Evolutionary conservation across 1,140 invertebrate genomes (phyloP), one percentile per base, ranked within the genome.

Genomic region (Ridgeia piscesae): DNA sequence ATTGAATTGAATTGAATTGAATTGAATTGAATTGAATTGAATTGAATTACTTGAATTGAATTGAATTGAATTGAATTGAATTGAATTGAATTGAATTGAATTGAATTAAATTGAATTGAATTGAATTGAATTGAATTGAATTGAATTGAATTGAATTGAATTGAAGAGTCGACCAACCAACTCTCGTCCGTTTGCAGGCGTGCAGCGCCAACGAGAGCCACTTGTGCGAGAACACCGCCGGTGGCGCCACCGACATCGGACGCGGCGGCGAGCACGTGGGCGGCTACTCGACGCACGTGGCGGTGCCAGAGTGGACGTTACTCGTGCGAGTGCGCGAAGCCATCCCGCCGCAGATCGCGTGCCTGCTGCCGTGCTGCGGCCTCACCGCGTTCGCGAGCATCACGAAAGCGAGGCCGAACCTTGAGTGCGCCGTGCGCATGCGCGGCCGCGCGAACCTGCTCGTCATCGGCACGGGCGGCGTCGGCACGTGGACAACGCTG

Each of bases 261-360:
- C 91, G 88, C n/a, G 91, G 88, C n/a, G 91, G 91, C 21, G 17
- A 88, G 17, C 48, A 92, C 33, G 50, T 48, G 6, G 91, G 91
- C 11, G 91, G 91, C 88, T 92, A 33, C 58, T 33, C 33, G 34
- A 42, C 33, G 4, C 34, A 88, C 91, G 91, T 92, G 9, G 91
- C 91, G 11, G 77, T 92, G 33, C 91, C 91, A 2, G 91, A 92
- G 58, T 77, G 58, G 91, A 50, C 42, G 11, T 58, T 92, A 17
- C 48, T 77, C 14, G 88, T 92, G 11, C 33, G 77, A 31, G 33
- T 92, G 2, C 91, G 48, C 21, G 42, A 92, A 33, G 34, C 90
- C 92, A 91, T 93, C 21, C 92, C 93, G 17, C 88, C 88, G 8
- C 34, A 93, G 17, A 58, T 93, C 34, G 93, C 89, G 31, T 93